Evolutionary conservation across 2,888 invertebrate genomes (phyloP).

Genomic region (Octonoba sinensis): DNA sequence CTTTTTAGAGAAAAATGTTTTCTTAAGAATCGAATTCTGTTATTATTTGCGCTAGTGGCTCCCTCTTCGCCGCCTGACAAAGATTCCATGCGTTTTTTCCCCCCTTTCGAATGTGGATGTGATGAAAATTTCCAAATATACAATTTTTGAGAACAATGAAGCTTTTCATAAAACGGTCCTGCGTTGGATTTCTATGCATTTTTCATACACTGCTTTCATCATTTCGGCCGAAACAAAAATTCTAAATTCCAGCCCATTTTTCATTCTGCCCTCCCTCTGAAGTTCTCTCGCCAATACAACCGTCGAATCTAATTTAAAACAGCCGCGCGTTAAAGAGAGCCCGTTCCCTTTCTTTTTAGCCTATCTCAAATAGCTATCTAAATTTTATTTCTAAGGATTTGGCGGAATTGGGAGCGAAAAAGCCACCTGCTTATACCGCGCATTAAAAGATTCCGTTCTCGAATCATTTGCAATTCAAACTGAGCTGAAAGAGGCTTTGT

Average conservation of each 20-base stretch:
- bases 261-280: neutral
- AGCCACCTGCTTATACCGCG: slow-evolving; percentile 57
- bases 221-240: slow-evolving; percentile 2
- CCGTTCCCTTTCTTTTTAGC: neutral
- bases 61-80: too few species aligned
- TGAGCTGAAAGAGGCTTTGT: slow-evolving; percentile 58
- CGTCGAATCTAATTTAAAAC: slow-evolving; percentile 40
- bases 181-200: slow-evolving; percentile 2
- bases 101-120: too few species aligned
- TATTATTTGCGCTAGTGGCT: too few species aligned
- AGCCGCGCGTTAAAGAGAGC: slow-evolving; percentile 33
- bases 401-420: slow-evolving; percentile 58
- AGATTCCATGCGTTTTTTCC: too few species aligned
- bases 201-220: neutral
- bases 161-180: too few species aligned
- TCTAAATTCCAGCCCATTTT: slow-evolving; percentile 11
- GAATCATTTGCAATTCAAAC: slow-evolving; percentile 63
- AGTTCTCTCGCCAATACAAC: neutral
- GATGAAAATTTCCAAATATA: too few species aligned
- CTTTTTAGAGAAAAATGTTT: too few species aligned
- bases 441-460: slow-evolving; percentile 56
- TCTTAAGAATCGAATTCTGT: too few species aligned
- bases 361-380: slow-evolving; percentile 43
- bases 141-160: too few species aligned
- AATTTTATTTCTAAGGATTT: slow-evolving; percentile 60